A percentile compares a stretch with the other conserved stretches of the same genome.
Conservation (phyloP, 2,797 vertebrate genomes). For the Buceros bicornis region DNA sequence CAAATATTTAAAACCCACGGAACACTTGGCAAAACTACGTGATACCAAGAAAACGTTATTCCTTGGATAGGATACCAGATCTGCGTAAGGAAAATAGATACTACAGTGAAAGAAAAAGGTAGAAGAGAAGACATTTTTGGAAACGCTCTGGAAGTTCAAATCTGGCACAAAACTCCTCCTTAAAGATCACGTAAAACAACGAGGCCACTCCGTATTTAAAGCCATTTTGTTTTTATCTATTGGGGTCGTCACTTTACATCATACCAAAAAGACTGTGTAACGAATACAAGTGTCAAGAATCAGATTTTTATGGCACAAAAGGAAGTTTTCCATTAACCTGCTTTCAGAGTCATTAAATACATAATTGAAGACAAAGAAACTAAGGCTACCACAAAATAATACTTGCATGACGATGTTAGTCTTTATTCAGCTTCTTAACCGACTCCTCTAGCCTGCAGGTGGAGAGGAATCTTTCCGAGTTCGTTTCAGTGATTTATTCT, state of each 20-base stretch:
- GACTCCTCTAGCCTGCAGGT: slow-evolving; percentile 63
- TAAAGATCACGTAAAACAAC: not conserved
- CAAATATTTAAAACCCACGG: not conserved
- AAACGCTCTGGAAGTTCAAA: not conserved
- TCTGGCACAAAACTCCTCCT: not conserved
- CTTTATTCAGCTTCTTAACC: slow-evolving; percentile 72
- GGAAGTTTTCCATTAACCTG: slow-evolving; percentile 54
- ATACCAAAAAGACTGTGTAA: slow-evolving; percentile 65
- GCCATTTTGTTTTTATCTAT: slow-evolving; percentile 69
- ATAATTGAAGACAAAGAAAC: slow-evolving; percentile 67
- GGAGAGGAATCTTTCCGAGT: slow-evolving; percentile 56
- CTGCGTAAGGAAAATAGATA: not conserved
- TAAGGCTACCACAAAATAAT: slow-evolving; percentile 66
- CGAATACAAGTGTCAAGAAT: slow-evolving; percentile 62
- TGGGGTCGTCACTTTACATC: slow-evolving; percentile 71
- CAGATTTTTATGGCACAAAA: slow-evolving; percentile 68
- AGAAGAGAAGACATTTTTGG: not conserved
- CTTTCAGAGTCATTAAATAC: slow-evolving; percentile 59
- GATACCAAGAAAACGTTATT: not conserved
- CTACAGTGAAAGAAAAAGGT: not conserved
- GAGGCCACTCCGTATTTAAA: slow-evolving; percentile 55
- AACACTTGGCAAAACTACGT: not conserved
- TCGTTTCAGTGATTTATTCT: slow-evolving; percentile 24
- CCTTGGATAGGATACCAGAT: not conserved
- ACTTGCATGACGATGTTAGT: slow-evolving; percentile 61